Percentiles rank a stretch among this genome's conserved stretches.
These are phyloP conservation scores for Drosophila neotestacea DNA, from an alignment of 2,888 invertebrate species.

Conservation along the genomic window DNA sequence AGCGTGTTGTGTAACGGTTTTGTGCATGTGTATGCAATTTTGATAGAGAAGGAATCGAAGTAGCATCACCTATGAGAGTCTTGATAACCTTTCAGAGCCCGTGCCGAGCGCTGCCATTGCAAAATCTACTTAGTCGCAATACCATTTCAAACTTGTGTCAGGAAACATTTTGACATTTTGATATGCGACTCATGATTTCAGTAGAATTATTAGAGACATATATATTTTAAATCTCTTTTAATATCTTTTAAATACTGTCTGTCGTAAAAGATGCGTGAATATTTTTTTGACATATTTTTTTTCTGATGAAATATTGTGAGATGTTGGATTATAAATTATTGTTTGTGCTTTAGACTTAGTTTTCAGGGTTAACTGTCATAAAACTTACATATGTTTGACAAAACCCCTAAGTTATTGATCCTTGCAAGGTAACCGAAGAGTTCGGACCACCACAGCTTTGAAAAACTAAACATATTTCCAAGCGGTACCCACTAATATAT, in stretches of 20 bases:
- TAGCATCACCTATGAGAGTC: slow-evolving; percentile 30
- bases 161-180: slow-evolving; percentile 67
- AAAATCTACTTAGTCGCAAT: slow-evolving; percentile 52
- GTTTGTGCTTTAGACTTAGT: too few species aligned
- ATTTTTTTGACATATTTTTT: background rate
- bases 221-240: background rate
- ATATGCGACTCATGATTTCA: background rate
- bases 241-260: background rate
- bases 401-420: too few species aligned
- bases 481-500: background rate
- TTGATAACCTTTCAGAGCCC: slow-evolving; percentile 57
- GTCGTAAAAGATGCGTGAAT: background rate
- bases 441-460: too few species aligned
- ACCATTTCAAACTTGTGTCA: slow-evolving; percentile 40
- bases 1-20: slow-evolving; percentile 43
- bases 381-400: too few species aligned
- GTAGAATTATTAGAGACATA: too few species aligned
- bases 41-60: slow-evolving; percentile 49
- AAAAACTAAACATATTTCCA: too few species aligned
- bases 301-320: background rate
- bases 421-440: too few species aligned
- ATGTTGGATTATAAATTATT: too few species aligned
- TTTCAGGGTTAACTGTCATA: too few species aligned
- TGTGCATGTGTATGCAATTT: slow-evolving; percentile 51
- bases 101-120: slow-evolving; percentile 35